Conservation (phyloP, 2,113 vertebrate genomes). For the Smithornis capensis region DNA sequence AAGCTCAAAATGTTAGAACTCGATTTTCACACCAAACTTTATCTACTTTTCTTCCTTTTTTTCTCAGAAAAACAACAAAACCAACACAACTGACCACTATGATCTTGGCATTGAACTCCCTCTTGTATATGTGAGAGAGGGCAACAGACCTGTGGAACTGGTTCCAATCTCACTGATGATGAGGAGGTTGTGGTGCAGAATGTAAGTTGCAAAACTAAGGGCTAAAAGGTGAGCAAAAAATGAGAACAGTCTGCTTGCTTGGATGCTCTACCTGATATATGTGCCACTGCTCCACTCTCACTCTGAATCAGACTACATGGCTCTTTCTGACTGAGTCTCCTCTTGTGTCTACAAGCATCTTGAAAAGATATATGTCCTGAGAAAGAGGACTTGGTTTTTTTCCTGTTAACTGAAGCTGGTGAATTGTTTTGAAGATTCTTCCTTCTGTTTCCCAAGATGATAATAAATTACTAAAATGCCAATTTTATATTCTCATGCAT, state of each 20-base stretch:
- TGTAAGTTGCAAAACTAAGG: not conserved
- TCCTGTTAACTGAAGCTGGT: not conserved
- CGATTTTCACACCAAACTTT: not conserved
- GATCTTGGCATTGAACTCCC: not conserved
- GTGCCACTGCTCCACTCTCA: not conserved
- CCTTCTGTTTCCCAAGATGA: constrained; percentile 1
- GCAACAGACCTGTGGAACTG: not conserved
- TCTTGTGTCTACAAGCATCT: not conserved
- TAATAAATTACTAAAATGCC: not conserved
- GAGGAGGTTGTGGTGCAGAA: not conserved
- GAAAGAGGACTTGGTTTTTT: not conserved
- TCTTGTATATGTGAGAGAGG: not conserved
- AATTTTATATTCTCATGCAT: not conserved
- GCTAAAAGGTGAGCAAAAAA: not conserved
- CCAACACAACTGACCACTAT: not conserved
- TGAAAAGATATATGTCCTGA: not conserved
- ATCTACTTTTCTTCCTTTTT: not conserved
- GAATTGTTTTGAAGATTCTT: not conserved
- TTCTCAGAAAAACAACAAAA: not conserved
- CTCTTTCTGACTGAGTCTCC: not conserved
- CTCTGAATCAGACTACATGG: not conserved
- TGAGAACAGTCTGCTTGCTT: not conserved
- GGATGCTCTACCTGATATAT: not conserved
- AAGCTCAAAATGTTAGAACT: not conserved
- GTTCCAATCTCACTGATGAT: not conserved